Percentiles rank a stretch among this genome's conserved stretches.
Evolutionary conservation across 1,140 invertebrate species (phyloP).

Genomic region (Cotesia vestalis): DNA sequence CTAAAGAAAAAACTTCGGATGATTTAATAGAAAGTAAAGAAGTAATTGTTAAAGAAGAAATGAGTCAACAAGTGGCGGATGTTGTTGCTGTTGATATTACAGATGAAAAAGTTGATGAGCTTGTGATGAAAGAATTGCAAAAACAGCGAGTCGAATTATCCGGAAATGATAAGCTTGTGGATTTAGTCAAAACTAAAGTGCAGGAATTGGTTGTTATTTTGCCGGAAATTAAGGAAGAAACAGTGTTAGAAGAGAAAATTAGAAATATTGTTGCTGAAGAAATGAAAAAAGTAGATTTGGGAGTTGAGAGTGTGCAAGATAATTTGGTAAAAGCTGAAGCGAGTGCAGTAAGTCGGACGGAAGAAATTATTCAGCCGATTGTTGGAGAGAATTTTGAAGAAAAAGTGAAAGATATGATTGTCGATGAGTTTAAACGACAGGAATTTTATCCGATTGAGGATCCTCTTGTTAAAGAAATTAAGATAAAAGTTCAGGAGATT

Average conservation of each 20-base stretch:
- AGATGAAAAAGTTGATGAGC: slow-evolving; percentile 5
- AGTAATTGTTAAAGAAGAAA: background rate
- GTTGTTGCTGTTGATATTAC: background rate
- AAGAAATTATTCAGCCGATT: slow-evolving; percentile 4
- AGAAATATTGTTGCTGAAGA: slow-evolving; percentile 36
- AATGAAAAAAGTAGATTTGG: slow-evolving; percentile 18
- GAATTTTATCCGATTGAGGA: slow-evolving; percentile 29
- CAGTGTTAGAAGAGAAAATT: background rate
- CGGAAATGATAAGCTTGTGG: background rate
- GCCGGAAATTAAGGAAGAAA: background rate
- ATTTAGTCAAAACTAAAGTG: background rate
- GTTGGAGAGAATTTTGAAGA: slow-evolving; percentile 29
- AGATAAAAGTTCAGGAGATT: slow-evolving; percentile 22
- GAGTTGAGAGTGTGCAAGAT: slow-evolving; percentile 26
- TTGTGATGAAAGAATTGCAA: background rate
- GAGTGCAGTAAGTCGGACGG: slow-evolving; percentile 12
- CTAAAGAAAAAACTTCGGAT: slow-evolving; percentile 13
- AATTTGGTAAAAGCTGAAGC: slow-evolving; percentile 36
- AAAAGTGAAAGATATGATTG: slow-evolving; percentile 17
- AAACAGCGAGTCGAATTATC: background rate
- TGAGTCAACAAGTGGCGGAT: background rate
- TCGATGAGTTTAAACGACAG: slow-evolving; percentile 26
- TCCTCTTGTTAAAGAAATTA: slow-evolving; percentile 34
- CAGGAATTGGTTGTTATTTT: background rate
- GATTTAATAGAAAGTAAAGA: background rate